Percentiles rank a stretch among this genome's conserved stretches.
Conservation (phyloP, 1,140 invertebrate species). For the Luehdorfia chinensis region DNA sequence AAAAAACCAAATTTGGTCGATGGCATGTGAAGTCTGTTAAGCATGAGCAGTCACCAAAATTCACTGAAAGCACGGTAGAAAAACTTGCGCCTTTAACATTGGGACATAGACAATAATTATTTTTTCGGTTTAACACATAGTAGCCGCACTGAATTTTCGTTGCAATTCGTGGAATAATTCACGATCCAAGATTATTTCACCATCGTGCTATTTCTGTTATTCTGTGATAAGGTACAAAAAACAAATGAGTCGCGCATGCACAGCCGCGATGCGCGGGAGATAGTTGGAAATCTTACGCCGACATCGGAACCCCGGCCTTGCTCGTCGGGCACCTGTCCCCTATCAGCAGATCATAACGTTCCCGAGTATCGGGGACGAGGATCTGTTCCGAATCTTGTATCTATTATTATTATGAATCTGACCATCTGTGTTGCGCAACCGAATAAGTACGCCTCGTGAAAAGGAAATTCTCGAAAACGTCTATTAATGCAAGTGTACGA, state of each 20-base stretch:
- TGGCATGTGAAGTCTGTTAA: too few species aligned
- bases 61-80: too few species aligned
- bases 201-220: neutral
- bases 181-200: neutral
- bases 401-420: constrained; percentile 12
- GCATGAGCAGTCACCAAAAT: too few species aligned
- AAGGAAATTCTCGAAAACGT: too few species aligned
- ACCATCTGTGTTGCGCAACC: neutral
- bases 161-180: constrained; percentile 4
- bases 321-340: constrained; percentile 8
- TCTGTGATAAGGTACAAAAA: constrained; percentile 8
- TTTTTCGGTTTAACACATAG: too few species aligned
- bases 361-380: neutral
- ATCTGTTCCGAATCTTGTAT: neutral
- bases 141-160: too few species aligned
- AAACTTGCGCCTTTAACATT: too few species aligned
- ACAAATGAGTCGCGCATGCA: constrained; percentile 10
- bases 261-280: constrained; percentile 3
- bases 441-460: neutral
- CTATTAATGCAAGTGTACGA: too few species aligned
- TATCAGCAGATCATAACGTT: constrained; percentile 6
- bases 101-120: too few species aligned
- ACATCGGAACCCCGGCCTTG: constrained; percentile 4
- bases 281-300: constrained; percentile 7
- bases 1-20: too few species aligned